These are phyloP conservation scores for Xiphophorus birchmanni DNA, from an alignment of 2,797 vertebrate genomes.

Conservation along the genomic window DNA sequence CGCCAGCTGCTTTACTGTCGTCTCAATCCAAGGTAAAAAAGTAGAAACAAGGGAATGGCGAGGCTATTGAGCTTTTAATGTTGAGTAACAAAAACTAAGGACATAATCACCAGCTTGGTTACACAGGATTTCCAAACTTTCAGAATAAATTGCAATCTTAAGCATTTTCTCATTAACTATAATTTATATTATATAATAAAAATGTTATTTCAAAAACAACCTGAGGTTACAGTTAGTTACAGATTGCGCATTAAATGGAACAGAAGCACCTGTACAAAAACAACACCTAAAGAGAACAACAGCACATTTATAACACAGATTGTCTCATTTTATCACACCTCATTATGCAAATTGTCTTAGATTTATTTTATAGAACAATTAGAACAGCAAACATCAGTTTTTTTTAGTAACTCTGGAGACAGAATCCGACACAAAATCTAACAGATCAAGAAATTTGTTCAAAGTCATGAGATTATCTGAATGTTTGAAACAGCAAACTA, in stretches of 20 bases:
- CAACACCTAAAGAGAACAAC: not conserved
- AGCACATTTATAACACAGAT: not conserved
- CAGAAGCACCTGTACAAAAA: not conserved
- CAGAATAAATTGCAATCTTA: not conserved
- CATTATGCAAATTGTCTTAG: not conserved
- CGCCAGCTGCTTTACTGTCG: not conserved
- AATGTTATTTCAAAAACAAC: not conserved
- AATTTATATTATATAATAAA: not conserved
- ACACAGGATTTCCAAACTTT: not conserved
- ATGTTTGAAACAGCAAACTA: not conserved
- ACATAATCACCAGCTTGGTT: not conserved
- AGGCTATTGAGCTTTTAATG: no score
- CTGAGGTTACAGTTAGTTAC: not conserved
- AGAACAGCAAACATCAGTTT: not conserved
- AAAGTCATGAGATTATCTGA: not conserved
- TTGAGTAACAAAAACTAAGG: not conserved
- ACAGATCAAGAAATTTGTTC: not conserved
- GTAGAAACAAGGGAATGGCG: not conserved
- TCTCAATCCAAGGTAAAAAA: not conserved
- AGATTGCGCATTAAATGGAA: not conserved
- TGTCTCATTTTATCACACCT: not conserved
- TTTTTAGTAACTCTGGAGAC: not conserved
- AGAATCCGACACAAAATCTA: not conserved
- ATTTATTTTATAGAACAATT: not conserved
- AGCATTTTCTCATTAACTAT: not conserved